These are phyloP conservation scores for Cygnus atratus DNA, from an alignment of 2,113 vertebrate species.

Conservation along the genomic window DNA sequence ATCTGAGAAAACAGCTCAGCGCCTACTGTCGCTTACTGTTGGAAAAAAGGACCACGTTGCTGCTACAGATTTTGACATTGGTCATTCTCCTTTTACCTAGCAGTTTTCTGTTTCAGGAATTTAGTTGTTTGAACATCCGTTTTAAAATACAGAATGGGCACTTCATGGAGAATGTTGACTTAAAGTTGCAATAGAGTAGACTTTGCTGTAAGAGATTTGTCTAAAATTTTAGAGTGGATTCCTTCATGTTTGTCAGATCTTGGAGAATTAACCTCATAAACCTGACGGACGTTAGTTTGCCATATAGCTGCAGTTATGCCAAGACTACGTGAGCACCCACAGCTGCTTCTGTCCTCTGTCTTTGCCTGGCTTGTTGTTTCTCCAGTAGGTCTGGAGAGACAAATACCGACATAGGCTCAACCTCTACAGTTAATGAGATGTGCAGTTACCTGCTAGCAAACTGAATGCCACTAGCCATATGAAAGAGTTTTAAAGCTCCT, in stretches of 20 bases:
- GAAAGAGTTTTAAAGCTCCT: not conserved
- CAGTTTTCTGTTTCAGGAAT: not conserved
- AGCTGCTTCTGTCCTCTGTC: not conserved
- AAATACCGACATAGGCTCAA: not conserved
- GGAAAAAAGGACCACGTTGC: not conserved
- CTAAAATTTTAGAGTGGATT: not conserved
- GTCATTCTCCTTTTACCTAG: not conserved
- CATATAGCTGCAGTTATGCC: not conserved
- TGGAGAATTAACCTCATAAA: not conserved
- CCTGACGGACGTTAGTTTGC: not conserved
- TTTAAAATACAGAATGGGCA: not conserved
- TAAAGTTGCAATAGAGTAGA: not conserved
- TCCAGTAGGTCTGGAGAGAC: not conserved
- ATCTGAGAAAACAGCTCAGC: not conserved
- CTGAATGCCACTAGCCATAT: not conserved
- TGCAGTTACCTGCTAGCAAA: not conserved
- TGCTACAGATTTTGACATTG: not conserved
- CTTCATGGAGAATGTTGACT: not conserved
- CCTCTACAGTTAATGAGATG: not conserved
- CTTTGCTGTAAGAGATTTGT: not conserved
- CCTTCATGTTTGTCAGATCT: not conserved
- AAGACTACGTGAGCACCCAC: rapidly evolving
- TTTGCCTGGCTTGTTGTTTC: not conserved
- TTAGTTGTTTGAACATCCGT: not conserved
- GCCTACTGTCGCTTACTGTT: not conserved